Evolutionary conservation across 1,140 invertebrate species (phyloP), one percentile per base, ranked within the genome.

Genomic region (Orchestia grillus): DNA sequence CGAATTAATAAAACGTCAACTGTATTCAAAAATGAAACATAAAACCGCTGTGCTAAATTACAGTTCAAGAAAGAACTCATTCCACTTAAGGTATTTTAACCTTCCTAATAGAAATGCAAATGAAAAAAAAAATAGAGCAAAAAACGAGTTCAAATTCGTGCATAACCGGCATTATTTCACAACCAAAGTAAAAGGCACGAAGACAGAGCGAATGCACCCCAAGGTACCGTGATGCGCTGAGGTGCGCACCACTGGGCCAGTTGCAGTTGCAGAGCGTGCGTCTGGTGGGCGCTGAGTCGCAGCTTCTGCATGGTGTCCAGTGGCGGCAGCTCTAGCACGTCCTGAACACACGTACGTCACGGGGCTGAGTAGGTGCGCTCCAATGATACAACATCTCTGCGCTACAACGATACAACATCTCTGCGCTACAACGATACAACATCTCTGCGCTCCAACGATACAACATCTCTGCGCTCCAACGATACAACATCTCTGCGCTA

Each of bases 241-340:
- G 92, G 92, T 40, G 92, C 92, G n/a, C 92, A 94, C 43, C 8
- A 15, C 43, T 15, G 41, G 11, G 36, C 41, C 8, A 94, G 92
- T 40, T 47, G 43, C 43, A 44, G 92, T 40, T 94, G 92, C 92
- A 94, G 44, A 19, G 8, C 92, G 8, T 40, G 43, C 44, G 92
- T 40, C 44, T 45, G 43, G 28, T 42, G 43, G 1, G 92, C 92
- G 40, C 44, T 94, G 36, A 94, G 43, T 15, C 92, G 92, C 92
- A 94, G 92, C 43, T 45, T 3, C 11, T 45, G 92, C 92, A 94
- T 94, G 11, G 40, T 40, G 92, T 94, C 92, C 43, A 94, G 36
- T 44, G 47, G 92, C 43, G 44, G 44, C 92, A 94, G 44, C 44
- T 45, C 41, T 40, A 94, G 92, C 92, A 94, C 92, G 8, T 94